phyloP scores from a whole-genome alignment of 2,113 vertebrate species.

The Prochilodus magdalenae region DNA sequence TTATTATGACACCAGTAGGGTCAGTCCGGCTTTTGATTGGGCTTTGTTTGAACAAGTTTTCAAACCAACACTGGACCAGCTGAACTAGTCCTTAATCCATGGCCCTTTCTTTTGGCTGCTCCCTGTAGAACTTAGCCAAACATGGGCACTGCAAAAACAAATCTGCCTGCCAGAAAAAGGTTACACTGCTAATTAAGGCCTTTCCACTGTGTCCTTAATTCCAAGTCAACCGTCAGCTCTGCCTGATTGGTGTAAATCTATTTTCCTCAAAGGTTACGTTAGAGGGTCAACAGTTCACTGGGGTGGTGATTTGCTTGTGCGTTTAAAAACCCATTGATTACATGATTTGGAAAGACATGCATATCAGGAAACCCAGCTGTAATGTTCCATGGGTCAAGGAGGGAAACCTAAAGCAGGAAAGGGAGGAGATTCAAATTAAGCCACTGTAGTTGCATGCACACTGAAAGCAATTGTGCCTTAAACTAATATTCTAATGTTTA shows the following conservation, averaged over 20 bases:
- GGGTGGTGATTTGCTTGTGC: conserved; percentile 77
- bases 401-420: neutral
- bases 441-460: neutral
- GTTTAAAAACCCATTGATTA: conserved; percentile 81
- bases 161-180: conserved; percentile 78
- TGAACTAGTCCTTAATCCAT: conserved; percentile 77
- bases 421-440: conserved; percentile 4
- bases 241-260: conserved; percentile 74
- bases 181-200: conserved; percentile 73
- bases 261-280: conserved; percentile 72
- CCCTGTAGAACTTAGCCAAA: conserved; percentile 84
- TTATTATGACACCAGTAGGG: conserved; percentile 69
- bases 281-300: conserved; percentile 78
- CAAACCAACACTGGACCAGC: conserved; percentile 87
- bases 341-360: conserved; percentile 70
- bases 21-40: conserved; percentile 77
- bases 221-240: conserved; percentile 74
- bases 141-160: conserved; percentile 77
- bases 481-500: too few relatives aligned
- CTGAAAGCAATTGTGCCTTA: neutral
- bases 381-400: conserved; percentile 31
- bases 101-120: conserved; percentile 73
- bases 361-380: conserved; percentile 38
- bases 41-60: conserved; percentile 82
- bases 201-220: conserved; percentile 72